Conservation (phyloP, 2,113 vertebrate species). For the Hymenochirus boettgeri region DNA sequence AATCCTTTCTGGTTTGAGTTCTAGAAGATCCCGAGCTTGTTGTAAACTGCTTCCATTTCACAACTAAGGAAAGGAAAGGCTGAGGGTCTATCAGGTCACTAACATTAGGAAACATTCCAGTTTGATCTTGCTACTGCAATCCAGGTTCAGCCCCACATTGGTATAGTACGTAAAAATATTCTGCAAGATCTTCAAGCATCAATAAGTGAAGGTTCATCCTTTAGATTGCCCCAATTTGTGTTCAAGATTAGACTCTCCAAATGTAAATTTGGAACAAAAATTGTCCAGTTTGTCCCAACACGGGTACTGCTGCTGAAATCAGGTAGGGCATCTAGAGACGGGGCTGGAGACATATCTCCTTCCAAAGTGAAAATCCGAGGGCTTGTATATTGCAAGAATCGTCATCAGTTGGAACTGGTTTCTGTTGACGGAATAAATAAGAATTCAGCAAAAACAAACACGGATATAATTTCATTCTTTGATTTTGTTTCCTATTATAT, state of each 20-base stretch:
- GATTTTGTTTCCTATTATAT: too few species aligned
- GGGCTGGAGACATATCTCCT: constrained; percentile 9
- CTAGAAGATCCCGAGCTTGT: too few species aligned
- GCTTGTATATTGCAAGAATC: constrained; percentile 2
- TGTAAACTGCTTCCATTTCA: too few species aligned
- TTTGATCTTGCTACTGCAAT: neutral
- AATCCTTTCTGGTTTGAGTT: too few species aligned
- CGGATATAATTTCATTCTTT: too few species aligned
- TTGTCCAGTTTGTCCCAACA: neutral
- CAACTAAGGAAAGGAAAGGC: too few species aligned
- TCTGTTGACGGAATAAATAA: constrained; percentile 8
- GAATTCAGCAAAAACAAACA: too few species aligned
- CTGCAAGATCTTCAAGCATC: neutral
- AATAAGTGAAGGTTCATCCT: neutral
- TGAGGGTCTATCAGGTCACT: too few species aligned
- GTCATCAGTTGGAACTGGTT: neutral
- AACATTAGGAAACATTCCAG: neutral
- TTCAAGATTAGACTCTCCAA: constrained; percentile 16
- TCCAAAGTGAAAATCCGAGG: constrained; percentile 7
- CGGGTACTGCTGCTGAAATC: neutral
- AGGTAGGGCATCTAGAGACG: constrained; percentile 23
- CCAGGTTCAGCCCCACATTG: neutral
- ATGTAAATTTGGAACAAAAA: constrained; percentile 31
- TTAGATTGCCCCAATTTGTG: neutral
- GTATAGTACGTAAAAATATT: too few species aligned